Evolutionary conservation across 2,888 invertebrate genomes (phyloP).

Genomic region (Agriotes lineatus): DNA sequence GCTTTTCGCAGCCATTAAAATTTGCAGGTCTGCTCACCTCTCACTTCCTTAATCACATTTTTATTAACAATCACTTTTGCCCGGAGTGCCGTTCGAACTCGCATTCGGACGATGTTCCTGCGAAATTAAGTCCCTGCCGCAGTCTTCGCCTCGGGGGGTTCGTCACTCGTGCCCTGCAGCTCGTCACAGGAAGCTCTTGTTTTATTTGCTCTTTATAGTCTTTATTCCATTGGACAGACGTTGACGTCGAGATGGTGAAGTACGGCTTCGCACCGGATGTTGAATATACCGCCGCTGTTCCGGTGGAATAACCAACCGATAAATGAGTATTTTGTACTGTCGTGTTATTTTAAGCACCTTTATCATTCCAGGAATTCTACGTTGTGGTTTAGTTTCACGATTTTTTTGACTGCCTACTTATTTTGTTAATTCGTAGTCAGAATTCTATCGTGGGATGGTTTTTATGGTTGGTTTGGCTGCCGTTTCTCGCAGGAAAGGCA

Average conservation of each 20-base stretch:
- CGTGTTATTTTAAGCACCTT: too few species aligned
- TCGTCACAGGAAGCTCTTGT: conserved; percentile 28
- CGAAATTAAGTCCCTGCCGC: not conserved
- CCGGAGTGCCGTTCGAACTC: not conserved
- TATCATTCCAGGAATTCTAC: too few species aligned
- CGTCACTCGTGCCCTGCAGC: not conserved
- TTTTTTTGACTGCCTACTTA: too few species aligned
- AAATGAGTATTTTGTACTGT: not conserved
- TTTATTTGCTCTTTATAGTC: conserved; percentile 22
- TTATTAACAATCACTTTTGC: conserved; percentile 18
- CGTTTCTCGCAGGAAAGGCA: too few species aligned
- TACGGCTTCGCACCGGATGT: conserved; percentile 27
- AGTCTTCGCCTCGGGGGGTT: conserved; percentile 3
- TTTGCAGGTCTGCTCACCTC: not conserved
- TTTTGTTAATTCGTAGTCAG: too few species aligned
- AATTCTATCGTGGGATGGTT: too few species aligned
- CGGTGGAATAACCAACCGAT: conserved; percentile 24
- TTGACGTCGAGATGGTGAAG: conserved; percentile 15
- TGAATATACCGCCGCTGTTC: conserved; percentile 6
- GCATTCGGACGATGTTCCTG: not conserved
- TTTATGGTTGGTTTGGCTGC: too few species aligned
- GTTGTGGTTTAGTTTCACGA: too few species aligned
- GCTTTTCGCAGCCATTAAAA: too few species aligned
- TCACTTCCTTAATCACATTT: conserved; percentile 20
- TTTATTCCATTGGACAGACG: conserved; percentile 12